Evolutionary conservation across 64 coral and sea anemone genomes (phyloP).

Genomic region (Pachyseris speciosa): DNA sequence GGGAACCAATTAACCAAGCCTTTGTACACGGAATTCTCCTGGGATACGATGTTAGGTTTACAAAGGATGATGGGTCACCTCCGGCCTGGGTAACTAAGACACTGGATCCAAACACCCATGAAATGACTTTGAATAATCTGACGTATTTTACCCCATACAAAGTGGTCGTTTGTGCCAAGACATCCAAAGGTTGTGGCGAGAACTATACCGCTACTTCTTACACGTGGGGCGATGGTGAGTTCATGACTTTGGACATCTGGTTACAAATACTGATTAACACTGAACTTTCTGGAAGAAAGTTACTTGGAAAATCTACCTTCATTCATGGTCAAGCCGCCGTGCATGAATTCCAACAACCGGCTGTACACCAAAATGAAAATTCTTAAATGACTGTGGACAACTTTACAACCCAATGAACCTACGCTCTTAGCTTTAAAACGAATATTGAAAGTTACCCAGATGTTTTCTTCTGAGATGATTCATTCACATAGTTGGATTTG

Average conservation of each 20-base stretch:
- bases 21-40: conserved; percentile 28
- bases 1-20: conserved; percentile 5
- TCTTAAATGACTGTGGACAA: too few relatives aligned
- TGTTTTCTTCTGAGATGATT: too few relatives aligned
- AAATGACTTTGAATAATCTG: neutral
- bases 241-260: neutral
- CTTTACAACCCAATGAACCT: too few relatives aligned
- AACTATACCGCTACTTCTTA: neutral
- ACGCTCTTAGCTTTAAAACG: too few relatives aligned
- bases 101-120: neutral
- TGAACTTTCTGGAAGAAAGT: neutral
- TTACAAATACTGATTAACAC: neutral
- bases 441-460: too few relatives aligned
- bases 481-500: too few relatives aligned
- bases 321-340: too few relatives aligned
- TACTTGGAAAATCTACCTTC: neutral
- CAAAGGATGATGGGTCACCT: neutral
- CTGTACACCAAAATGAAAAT: too few relatives aligned
- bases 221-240: conserved; percentile 58
- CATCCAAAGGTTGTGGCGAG: conserved; percentile 47
- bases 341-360: too few relatives aligned
- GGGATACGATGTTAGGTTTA: conserved; percentile 16
- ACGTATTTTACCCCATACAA: conserved; percentile 26
- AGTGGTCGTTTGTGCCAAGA: conserved; percentile 28
- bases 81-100: neutral